These are phyloP conservation scores for Oplegnathus fasciatus DNA, from an alignment of 2,113 vertebrate genomes.

Conservation along the genomic window DNA sequence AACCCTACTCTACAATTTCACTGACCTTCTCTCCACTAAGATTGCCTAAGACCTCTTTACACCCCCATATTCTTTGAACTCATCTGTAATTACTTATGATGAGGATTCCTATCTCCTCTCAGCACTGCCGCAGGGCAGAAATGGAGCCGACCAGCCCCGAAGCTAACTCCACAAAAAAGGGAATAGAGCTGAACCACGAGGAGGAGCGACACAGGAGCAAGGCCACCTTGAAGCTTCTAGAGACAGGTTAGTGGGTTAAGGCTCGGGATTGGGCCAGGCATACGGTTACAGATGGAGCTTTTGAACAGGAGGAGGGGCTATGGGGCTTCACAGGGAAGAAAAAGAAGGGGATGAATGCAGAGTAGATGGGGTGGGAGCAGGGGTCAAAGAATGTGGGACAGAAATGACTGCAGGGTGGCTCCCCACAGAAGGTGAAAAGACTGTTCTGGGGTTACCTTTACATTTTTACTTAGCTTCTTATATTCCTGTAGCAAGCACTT, in stretches of 20 bases:
- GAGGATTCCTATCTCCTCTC: neutral
- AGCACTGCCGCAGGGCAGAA: neutral
- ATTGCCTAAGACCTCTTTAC: slow-evolving; percentile 24
- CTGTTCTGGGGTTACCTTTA: neutral
- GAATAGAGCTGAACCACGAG: slow-evolving; percentile 3
- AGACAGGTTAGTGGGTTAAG: slow-evolving; percentile 49
- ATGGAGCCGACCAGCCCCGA: slow-evolving; percentile 7
- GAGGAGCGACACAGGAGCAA: slow-evolving; percentile 44
- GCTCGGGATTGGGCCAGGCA: slow-evolving; percentile 25
- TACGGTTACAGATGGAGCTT: slow-evolving; percentile 74
- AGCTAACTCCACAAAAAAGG: slow-evolving; percentile 2
- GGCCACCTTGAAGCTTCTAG: slow-evolving; percentile 40
- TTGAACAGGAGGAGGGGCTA: slow-evolving; percentile 23
- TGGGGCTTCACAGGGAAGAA: slow-evolving; percentile 29
- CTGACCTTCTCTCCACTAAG: neutral
- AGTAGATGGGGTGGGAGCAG: neutral
- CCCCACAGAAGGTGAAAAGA: neutral
- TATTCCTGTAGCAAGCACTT: slow-evolving; percentile 18
- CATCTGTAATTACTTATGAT: neutral
- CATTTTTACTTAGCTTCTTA: slow-evolving; percentile 8
- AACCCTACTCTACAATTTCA: slow-evolving; percentile 12
- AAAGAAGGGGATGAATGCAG: slow-evolving; percentile 21
- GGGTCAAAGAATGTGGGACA: slow-evolving; percentile 27
- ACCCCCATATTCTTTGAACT: slow-evolving; percentile 13
- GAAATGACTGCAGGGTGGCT: slow-evolving; percentile 39